phyloP scores from a whole-genome alignment of 2,113 vertebrate genomes.

The Ctenomys sociabilis region DNA sequence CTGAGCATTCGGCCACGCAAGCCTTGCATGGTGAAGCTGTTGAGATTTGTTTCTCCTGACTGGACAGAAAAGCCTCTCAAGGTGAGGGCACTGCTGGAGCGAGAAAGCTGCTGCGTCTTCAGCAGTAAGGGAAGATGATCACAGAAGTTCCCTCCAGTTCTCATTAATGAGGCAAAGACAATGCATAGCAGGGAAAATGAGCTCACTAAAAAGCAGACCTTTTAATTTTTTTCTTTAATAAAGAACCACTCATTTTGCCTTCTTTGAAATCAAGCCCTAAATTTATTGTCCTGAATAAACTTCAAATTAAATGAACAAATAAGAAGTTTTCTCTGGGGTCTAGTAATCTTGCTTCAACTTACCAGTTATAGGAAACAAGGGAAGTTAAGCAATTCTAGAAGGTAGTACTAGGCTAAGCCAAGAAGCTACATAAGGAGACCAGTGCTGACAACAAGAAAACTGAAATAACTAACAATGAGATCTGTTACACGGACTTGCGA shows the following conservation, averaged over 20 bases:
- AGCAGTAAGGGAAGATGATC: conserved; percentile 61
- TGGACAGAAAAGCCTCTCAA: conserved; percentile 72
- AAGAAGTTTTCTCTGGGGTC: conserved; percentile 36
- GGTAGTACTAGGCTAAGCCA: not conserved
- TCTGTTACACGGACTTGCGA: not conserved
- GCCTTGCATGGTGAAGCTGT: conserved; percentile 72
- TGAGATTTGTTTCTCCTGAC: conserved; percentile 65
- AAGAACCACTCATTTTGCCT: conserved; percentile 54
- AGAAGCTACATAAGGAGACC: conserved; percentile 31
- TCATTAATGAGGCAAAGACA: conserved; percentile 73
- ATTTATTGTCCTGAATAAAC: conserved; percentile 67
- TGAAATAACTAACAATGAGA: not conserved
- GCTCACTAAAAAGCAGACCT: conserved; percentile 48
- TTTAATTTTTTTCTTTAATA: conserved; percentile 45
- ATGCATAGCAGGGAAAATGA: conserved; percentile 54
- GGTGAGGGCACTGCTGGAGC: conserved; percentile 73
- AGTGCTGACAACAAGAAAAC: not conserved
- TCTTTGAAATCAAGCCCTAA: conserved; percentile 50
- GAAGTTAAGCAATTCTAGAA: conserved; percentile 37
- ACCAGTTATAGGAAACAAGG: not conserved
- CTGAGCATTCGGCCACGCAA: conserved; percentile 59
- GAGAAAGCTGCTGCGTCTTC: conserved; percentile 71
- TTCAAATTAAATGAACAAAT: conserved; percentile 64
- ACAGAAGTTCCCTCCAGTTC: conserved; percentile 67
- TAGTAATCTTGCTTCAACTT: conserved; percentile 62